A percentile compares a stretch with the other conserved stretches of the same genome.
phyloP scores from a whole-genome alignment of 2,888 invertebrate species.

The Xestia xanthographa region DNA sequence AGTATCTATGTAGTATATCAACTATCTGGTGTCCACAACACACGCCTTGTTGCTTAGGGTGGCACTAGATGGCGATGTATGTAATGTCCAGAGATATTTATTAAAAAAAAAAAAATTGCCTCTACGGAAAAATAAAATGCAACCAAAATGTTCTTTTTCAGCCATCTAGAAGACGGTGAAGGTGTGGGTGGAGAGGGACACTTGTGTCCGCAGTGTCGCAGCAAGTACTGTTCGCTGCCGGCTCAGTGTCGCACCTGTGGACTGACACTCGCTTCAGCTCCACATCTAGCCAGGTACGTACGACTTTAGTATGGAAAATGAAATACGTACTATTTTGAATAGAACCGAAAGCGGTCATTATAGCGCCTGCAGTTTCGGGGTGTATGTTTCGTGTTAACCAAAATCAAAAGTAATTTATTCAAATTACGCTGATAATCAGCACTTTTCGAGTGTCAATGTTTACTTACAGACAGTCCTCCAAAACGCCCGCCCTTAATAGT shows the following conservation, averaged over 20 bases:
- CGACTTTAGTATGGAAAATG: not conserved
- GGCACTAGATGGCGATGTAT: too few relatives aligned
- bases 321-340: not conserved
- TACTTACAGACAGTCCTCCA: too few relatives aligned
- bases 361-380: not conserved
- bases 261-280: slow-evolving; percentile 98
- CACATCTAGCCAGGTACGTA: slow-evolving; percentile 95
- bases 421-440: too few relatives aligned
- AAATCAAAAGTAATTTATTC: too few relatives aligned
- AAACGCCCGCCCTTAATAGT: too few relatives aligned
- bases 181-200: slow-evolving; percentile 95
- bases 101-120: too few relatives aligned
- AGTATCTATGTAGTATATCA: too few relatives aligned
- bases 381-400: not conserved
- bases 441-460: too few relatives aligned
- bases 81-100: too few relatives aligned
- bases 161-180: slow-evolving; percentile 92
- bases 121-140: not conserved
- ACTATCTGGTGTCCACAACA: too few relatives aligned
- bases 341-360: not conserved
- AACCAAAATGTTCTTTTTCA: not conserved
- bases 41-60: too few relatives aligned
- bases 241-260: slow-evolving; percentile 99
- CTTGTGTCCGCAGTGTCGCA: slow-evolving; percentile 98
- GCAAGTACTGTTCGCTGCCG: slow-evolving; percentile 99